Evolutionary conservation across 2,113 vertebrate species (phyloP), one percentile per base, ranked within the genome.

Genomic region (Brachyhypopomus occidentalis): DNA sequence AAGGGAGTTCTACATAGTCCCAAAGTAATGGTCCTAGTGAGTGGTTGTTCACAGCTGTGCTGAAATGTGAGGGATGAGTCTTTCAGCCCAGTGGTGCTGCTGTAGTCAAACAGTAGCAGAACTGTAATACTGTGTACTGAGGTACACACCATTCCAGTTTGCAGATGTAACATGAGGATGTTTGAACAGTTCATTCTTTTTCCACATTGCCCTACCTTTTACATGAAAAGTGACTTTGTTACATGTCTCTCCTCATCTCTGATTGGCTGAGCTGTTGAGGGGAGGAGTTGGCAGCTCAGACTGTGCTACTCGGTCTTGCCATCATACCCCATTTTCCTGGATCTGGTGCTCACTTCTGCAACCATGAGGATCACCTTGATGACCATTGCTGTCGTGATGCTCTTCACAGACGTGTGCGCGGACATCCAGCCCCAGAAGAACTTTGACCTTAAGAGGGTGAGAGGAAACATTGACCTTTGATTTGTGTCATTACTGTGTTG

Each of bases 401-500:
- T 88, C 45, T 70, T 83, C 76, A 82, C 81, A 70, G 80, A 75
- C 75, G 80, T 77, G 20, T 77, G 81, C 0, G 89, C 90, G 8
- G 86, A 90, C 11, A 78, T 92, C 76, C 91, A 89, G 84, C 92
- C 92, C 0, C 92, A 92, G 88, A 91, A 67, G 72, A 93, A 93
- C 64, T 94, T 94, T 79, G 90, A 89, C 87, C 75, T 91, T 63
- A 91, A 90, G 83, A 88, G 77, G 91, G 93, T 94, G 84, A 91
- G 88, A 85, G 55, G 19, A 27, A 67, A 41, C 2, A 60, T 2
- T n/a, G 45, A 1, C 45, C 73, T 56, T 74, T 30, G 30, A 56
- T 19, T 5, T 79, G 52, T 60, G 30, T 58, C 55, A 30, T 34
- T 6, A 41, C 41, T 41, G 9, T 41, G 1, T 41, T 41, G 45